These are phyloP conservation scores for Phalloptychus januarius DNA, from an alignment of 2,797 vertebrate genomes.

Conservation along the genomic window DNA sequence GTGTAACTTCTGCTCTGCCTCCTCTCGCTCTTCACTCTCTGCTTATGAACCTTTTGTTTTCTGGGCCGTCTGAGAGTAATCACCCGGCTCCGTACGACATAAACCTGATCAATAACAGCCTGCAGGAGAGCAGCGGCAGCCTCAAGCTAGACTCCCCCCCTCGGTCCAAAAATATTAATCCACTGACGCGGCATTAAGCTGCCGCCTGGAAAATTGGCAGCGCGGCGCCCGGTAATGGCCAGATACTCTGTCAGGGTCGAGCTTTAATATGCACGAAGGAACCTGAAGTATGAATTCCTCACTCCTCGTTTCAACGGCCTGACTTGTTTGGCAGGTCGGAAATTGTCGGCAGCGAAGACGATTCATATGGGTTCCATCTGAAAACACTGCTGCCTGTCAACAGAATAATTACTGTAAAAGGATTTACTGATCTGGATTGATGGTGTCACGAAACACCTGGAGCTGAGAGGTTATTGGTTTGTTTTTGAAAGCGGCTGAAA, in stretches of 20 bases:
- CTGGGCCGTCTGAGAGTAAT: slow-evolving; percentile 51
- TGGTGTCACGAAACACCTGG: slow-evolving; percentile 2
- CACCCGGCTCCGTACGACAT: slow-evolving; percentile 43
- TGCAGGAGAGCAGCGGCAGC: slow-evolving; percentile 41
- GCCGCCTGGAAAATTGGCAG: slow-evolving; percentile 55
- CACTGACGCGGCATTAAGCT: slow-evolving; percentile 58
- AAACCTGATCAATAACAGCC: slow-evolving; percentile 64
- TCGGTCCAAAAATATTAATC: slow-evolving; percentile 47
- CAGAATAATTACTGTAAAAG: slow-evolving; percentile 16
- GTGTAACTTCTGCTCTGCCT: slow-evolving; percentile 4
- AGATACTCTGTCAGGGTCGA: slow-evolving; percentile 39
- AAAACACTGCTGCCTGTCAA: slow-evolving; percentile 24
- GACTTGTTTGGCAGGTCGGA: slow-evolving; percentile 23
- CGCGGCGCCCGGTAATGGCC: slow-evolving; percentile 33
- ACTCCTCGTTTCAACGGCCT: slow-evolving; percentile 23
- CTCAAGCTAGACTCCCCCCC: slow-evolving; percentile 25
- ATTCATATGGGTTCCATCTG: slow-evolving; percentile 29
- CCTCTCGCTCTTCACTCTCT: slow-evolving; percentile 8
- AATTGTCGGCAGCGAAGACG: slow-evolving; percentile 21
- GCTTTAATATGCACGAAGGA: slow-evolving; percentile 64
- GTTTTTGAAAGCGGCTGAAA: background rate
- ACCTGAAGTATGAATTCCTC: slow-evolving; percentile 37
- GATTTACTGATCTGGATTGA: slow-evolving; percentile 15
- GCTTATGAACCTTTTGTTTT: slow-evolving; percentile 57
- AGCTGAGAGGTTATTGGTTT: slow-evolving; percentile 4